A percentile compares a stretch with the other conserved stretches of the same genome.
Evolutionary conservation across 2,113 vertebrate genomes (phyloP).

Genomic region (Collichthys lucidus): DNA sequence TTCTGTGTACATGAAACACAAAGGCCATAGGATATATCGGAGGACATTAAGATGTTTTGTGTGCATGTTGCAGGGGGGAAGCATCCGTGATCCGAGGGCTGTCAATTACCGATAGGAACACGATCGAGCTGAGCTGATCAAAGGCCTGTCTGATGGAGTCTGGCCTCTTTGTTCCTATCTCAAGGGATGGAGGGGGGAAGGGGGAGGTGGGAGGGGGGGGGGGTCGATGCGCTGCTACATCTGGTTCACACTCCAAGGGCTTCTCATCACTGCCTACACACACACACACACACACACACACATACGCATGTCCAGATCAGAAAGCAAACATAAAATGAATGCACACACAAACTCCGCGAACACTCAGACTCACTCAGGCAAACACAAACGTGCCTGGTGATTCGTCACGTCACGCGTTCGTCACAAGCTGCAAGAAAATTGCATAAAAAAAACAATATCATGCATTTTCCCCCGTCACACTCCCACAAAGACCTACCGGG

Average conservation of each 20-base stretch:
- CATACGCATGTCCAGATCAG: constrained; percentile 33
- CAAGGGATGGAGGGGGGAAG: too few species aligned
- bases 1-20: constrained; percentile 12
- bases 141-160: constrained; percentile 73
- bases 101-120: constrained; percentile 72
- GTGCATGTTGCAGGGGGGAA: constrained; percentile 22
- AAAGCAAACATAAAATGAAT: constrained; percentile 38
- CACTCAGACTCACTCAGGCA: background rate
- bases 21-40: background rate
- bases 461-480: background rate
- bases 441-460: constrained; percentile 11
- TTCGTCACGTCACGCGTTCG: background rate
- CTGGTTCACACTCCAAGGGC: constrained; percentile 45
- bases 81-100: constrained; percentile 39
- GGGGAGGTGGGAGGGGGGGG: too few species aligned
- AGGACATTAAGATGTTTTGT: constrained; percentile 23
- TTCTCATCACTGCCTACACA: constrained; percentile 33
- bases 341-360: background rate
- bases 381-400: background rate
- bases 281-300: constrained; percentile 13
- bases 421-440: background rate
- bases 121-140: constrained; percentile 69
- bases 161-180: constrained; percentile 77
- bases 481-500: constrained; percentile 36
- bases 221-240: constrained; percentile 41